A percentile compares a stretch with the other conserved stretches of the same genome.
Evolutionary conservation across 2,113 vertebrate genomes (phyloP).

Genomic region (Coracopsis vasa): DNA sequence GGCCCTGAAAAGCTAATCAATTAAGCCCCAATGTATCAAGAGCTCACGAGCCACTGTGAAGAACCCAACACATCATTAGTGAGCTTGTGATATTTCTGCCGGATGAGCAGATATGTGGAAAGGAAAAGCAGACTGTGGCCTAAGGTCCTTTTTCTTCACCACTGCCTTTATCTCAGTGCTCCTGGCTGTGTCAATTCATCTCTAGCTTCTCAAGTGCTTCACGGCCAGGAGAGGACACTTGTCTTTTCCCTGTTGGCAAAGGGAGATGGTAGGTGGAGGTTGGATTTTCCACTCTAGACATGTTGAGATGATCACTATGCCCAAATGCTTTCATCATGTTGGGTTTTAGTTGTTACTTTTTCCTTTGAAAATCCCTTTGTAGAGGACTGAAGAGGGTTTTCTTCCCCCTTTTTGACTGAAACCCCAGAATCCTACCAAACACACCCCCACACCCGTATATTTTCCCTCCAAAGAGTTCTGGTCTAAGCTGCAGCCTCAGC

Average conservation of each 20-base stretch:
- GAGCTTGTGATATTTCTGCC: slow-evolving; percentile 65
- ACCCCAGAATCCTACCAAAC: neutral
- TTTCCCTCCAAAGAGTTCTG: neutral
- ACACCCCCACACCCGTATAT: neutral
- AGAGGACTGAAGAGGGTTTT: neutral
- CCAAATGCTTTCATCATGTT: neutral
- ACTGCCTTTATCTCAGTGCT: neutral
- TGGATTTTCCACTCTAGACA: neutral
- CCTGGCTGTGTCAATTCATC: neutral
- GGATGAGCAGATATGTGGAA: slow-evolving; percentile 7
- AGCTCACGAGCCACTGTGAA: slow-evolving; percentile 45
- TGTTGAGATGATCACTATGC: neutral
- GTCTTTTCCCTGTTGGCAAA: neutral
- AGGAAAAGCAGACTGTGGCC: neutral
- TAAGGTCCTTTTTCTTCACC: neutral
- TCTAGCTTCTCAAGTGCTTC: neutral
- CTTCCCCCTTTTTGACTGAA: neutral
- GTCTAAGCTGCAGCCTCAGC: neutral
- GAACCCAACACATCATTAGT: slow-evolving; percentile 63
- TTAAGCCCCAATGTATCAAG: slow-evolving; percentile 57
- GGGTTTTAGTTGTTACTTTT: neutral
- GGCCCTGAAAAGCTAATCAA: slow-evolving; percentile 72
- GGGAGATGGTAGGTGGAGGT: neutral
- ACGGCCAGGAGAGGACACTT: neutral
- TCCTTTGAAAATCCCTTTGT: neutral